Evolutionary conservation across 64 coral and sea anemone species (phyloP).

Genomic region (Porites australiensis): DNA sequence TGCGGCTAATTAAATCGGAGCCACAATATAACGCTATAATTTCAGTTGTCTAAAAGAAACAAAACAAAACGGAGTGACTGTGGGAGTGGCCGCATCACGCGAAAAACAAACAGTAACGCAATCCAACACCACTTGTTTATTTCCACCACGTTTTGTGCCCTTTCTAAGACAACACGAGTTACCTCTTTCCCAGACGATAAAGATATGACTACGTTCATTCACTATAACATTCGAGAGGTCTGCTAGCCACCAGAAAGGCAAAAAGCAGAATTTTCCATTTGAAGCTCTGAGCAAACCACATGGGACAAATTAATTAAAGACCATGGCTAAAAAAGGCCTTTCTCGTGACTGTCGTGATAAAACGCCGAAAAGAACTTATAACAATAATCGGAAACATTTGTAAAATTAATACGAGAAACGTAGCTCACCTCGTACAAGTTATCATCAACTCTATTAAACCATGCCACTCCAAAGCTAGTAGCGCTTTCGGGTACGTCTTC

Average conservation of each 20-base stretch:
- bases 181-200: too few relatives aligned
- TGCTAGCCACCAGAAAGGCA: too few relatives aligned
- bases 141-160: too few relatives aligned
- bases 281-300: neutral
- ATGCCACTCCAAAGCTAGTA: constrained; percentile 72
- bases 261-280: neutral
- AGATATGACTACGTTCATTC: too few relatives aligned
- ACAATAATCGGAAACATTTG: neutral
- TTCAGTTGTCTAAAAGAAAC: too few relatives aligned
- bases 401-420: neutral
- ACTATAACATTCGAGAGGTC: too few relatives aligned
- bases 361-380: neutral
- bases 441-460: constrained; percentile 78
- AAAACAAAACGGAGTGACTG: neutral
- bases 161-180: too few relatives aligned
- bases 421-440: constrained; percentile 86
- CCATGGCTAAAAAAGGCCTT: neutral
- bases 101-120: neutral
- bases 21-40: too few relatives aligned
- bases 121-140: neutral
- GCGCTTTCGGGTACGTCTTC: constrained; percentile 76
- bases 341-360: neutral
- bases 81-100: constrained; percentile 28
- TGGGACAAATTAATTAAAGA: neutral
- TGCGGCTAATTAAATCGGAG: too few relatives aligned